Percentiles rank a stretch among this genome's conserved stretches.
Evolutionary conservation across 2,797 vertebrate genomes (phyloP).

Genomic region (Anguilla pacifica): DNA sequence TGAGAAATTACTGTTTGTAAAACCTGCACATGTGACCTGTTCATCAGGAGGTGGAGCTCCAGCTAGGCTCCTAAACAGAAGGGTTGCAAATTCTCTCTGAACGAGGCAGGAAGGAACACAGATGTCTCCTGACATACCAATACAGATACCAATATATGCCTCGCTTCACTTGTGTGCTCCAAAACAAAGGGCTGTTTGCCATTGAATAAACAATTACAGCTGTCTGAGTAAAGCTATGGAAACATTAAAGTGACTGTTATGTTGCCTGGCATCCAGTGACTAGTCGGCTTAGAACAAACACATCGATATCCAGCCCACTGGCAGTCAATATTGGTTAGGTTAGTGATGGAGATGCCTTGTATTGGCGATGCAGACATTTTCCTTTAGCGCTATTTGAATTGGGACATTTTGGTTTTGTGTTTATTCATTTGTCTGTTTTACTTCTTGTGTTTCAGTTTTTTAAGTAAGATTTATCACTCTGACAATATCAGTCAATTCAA

Average conservation of each 20-base stretch:
- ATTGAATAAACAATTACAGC: not conserved
- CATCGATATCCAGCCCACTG: not conserved
- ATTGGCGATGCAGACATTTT: not conserved
- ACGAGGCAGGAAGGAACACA: not conserved
- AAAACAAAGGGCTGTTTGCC: not conserved
- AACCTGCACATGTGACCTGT: not conserved
- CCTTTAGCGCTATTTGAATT: not conserved
- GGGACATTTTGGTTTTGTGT: not conserved
- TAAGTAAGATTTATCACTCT: not conserved
- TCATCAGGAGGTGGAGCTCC: not conserved
- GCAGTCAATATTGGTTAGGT: conserved; percentile 1
- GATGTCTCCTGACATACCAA: conserved; percentile 1
- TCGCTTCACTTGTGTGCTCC: not conserved
- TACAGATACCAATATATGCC: not conserved
- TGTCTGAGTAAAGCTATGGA: not conserved
- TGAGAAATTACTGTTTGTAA: not conserved
- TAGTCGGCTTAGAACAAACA: not conserved
- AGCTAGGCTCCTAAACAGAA: not conserved
- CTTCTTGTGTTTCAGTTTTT: not conserved
- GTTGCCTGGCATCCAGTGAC: not conserved
- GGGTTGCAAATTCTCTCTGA: not conserved
- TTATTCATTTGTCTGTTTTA: not conserved
- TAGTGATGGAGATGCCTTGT: not conserved
- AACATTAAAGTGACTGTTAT: not conserved
- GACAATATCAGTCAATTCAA: not conserved